Conservation (phyloP, 53 echinoderm and acorn worm genomes). For the Holothuria leucospilota region DNA sequence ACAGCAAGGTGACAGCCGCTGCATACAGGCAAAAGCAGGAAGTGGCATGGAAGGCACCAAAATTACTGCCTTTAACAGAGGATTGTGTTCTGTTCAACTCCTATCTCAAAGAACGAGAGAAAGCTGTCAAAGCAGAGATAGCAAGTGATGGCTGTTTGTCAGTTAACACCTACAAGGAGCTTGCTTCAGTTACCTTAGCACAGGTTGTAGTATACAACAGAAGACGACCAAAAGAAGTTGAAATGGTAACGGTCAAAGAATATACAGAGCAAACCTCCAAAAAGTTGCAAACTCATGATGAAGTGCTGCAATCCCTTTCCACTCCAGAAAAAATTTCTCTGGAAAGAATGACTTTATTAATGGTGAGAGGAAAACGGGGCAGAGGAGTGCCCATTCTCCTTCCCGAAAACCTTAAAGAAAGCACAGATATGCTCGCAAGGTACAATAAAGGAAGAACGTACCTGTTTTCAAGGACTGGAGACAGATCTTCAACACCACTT, state of each 20-base stretch:
- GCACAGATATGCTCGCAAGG: constrained; percentile 52
- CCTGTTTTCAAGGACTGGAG: constrained; percentile 41
- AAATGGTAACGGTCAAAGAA: constrained; percentile 11
- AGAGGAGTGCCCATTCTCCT: constrained; percentile 58
- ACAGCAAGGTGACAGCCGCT: constrained; percentile 37
- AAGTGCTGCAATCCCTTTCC: background rate
- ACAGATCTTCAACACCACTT: background rate
- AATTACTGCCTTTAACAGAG: constrained; percentile 59
- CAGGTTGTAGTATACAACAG: constrained; percentile 39
- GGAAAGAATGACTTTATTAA: constrained; percentile 20
- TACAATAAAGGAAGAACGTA: background rate
- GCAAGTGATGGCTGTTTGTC: background rate
- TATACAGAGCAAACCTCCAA: background rate
- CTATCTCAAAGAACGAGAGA: constrained; percentile 41
- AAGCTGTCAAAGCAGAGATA: constrained; percentile 16
- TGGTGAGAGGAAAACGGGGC: constrained; percentile 49
- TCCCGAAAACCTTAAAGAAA: constrained; percentile 29
- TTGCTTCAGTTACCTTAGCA: constrained; percentile 3
- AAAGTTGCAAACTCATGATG: background rate
- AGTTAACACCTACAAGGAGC: background rate
- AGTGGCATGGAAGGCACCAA: constrained; percentile 42
- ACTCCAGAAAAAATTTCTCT: constrained; percentile 44
- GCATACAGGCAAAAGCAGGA: constrained; percentile 59
- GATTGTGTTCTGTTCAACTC: constrained; percentile 60
- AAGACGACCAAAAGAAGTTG: constrained; percentile 28